A percentile compares a stretch with the other conserved stretches of the same genome.
These are phyloP conservation scores for Eucriotettix oculatus DNA, from an alignment of 2,888 invertebrate species.

Conservation along the genomic window DNA sequence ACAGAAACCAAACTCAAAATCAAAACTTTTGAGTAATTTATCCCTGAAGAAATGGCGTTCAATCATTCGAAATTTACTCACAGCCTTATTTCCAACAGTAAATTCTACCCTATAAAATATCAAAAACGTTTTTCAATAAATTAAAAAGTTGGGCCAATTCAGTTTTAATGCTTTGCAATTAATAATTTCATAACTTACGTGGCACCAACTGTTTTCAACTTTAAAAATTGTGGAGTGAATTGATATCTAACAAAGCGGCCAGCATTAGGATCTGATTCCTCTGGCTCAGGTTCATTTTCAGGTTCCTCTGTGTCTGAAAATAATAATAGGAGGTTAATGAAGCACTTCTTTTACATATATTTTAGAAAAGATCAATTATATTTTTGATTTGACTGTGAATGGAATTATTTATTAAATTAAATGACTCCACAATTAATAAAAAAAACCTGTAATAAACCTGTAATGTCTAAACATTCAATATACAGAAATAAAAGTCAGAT, in stretches of 20 bases:
- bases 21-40: constrained; percentile 86
- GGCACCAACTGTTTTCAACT: constrained; percentile 90
- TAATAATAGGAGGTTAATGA: no score
- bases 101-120: constrained; percentile 70
- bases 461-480: no score
- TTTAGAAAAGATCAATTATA: no score
- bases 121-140: background rate
- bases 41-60: constrained; percentile 94
- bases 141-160: background rate
- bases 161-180: background rate
- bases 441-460: no score
- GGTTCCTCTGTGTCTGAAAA: constrained; percentile 13
- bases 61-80: constrained; percentile 95
- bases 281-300: constrained; percentile 23
- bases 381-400: no score
- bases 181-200: constrained; percentile 50
- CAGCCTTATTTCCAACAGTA: constrained; percentile 80
- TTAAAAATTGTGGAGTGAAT: constrained; percentile 94
- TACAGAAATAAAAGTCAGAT: no score
- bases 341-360: no score
- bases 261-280: constrained; percentile 65
- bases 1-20: constrained; percentile 99
- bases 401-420: no score
- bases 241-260: constrained; percentile 97
- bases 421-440: no score